phyloP scores from a whole-genome alignment of 1,140 invertebrate species.

The Megathymus violae region DNA sequence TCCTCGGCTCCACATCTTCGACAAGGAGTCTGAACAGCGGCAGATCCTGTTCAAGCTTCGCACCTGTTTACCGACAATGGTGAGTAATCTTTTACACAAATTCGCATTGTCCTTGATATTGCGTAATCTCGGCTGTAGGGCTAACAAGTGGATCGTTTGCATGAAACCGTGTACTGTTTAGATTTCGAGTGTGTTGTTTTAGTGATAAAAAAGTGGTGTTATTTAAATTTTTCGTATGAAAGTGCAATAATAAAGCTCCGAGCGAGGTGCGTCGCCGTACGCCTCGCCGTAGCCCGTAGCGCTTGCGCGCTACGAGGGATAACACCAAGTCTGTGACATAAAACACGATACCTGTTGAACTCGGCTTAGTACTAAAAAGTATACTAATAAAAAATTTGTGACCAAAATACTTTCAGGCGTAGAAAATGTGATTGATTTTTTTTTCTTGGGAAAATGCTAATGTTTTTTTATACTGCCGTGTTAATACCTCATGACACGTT shows the following conservation, averaged over 20 bases:
- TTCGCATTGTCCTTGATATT: constrained; percentile 41
- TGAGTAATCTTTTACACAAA: constrained; percentile 68
- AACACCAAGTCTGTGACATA: constrained; percentile 37
- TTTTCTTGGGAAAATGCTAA: too few relatives aligned
- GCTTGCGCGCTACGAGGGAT: constrained; percentile 72
- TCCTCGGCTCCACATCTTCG: constrained; percentile 87
- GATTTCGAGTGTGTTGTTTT: neutral
- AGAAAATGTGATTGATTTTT: too few relatives aligned
- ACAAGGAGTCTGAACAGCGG: constrained; percentile 88
- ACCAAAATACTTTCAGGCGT: neutral
- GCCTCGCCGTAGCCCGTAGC: constrained; percentile 62
- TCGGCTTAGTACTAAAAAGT: constrained; percentile 12
- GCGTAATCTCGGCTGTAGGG: neutral
- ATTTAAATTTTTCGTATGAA: constrained; percentile 33
- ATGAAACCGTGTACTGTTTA: neutral
- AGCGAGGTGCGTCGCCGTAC: constrained; percentile 33
- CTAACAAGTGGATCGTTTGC: neutral
- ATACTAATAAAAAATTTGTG: constrained; percentile 10
- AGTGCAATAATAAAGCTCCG: constrained; percentile 42
- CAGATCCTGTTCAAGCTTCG: constrained; percentile 88
- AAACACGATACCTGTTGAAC: constrained; percentile 60
- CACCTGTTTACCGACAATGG: constrained; percentile 86
- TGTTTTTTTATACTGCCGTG: too few relatives aligned
- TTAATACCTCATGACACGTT: too few relatives aligned
- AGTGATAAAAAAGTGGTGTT: constrained; percentile 21